Conservation (phyloP, 2,888 invertebrate species). For the Dasysyrphus albostriatus region DNA sequence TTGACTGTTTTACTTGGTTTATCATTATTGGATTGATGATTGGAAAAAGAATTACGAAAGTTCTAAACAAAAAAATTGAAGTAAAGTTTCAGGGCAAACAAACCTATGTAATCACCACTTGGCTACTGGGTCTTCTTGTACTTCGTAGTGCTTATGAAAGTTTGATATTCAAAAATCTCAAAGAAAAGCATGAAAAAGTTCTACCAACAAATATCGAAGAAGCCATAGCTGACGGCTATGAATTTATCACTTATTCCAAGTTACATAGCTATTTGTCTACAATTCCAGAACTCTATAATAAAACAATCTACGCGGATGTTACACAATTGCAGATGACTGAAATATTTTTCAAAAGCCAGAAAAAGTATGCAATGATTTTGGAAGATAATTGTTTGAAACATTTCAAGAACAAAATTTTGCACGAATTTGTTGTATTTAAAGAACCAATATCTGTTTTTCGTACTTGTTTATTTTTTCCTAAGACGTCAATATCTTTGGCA, state of each 20-base stretch:
- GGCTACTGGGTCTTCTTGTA: conserved; percentile 4
- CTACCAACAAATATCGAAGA: conserved; percentile 76
- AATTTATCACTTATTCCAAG: conserved; percentile 28
- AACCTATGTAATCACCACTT: not conserved
- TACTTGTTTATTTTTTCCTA: too few relatives aligned
- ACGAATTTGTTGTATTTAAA: too few relatives aligned
- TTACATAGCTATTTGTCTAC: not conserved
- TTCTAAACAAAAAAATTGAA: not conserved
- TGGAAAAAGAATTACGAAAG: not conserved
- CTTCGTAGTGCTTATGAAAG: conserved; percentile 78
- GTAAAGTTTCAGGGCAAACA: not conserved
- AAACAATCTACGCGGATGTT: not conserved
- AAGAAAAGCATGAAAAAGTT: conserved; percentile 76
- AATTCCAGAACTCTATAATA: not conserved
- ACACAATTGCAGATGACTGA: rapidly evolving
- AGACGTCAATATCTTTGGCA: too few relatives aligned
- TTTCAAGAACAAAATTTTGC: too few relatives aligned
- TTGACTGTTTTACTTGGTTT: not conserved
- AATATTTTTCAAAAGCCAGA: not conserved
- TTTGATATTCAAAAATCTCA: conserved; percentile 77
- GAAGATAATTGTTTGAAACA: not conserved
- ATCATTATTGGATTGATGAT: not conserved
- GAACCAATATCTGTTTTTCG: too few relatives aligned
- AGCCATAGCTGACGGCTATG: conserved; percentile 57
- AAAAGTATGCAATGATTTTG: not conserved